phyloP scores from a whole-genome alignment of 2,797 vertebrate species.

The Falco novaeseelandiae region DNA sequence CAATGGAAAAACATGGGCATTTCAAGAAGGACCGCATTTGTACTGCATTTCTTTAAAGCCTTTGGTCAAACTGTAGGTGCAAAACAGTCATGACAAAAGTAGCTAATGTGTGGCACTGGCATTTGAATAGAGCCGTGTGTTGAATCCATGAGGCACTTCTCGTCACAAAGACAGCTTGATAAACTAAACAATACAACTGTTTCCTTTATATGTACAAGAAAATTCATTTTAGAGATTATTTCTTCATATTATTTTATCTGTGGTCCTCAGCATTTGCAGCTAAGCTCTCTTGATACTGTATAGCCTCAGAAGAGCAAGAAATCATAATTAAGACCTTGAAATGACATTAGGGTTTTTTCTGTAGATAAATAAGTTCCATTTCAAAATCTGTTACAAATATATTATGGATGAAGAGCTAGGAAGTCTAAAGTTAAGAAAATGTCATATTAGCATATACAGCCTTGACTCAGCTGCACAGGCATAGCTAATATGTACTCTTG shows the following conservation, averaged over 20 bases:
- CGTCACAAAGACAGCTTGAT: not conserved
- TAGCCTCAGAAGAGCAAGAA: not conserved
- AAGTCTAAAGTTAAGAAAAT: conserved; percentile 48
- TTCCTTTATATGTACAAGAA: not conserved
- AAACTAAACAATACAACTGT: not conserved
- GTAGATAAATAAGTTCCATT: not conserved
- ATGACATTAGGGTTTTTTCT: not conserved
- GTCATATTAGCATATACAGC: conserved; percentile 5
- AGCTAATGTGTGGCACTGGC: not conserved
- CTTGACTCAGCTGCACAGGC: conserved; percentile 7
- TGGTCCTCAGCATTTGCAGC: not conserved
- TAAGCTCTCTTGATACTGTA: not conserved
- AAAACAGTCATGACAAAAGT: not conserved
- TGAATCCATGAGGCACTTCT: not conserved
- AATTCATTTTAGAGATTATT: not conserved
- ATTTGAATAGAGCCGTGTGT: not conserved
- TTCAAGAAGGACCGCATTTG: not conserved
- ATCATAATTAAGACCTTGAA: not conserved
- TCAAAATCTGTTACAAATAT: conserved; percentile 16
- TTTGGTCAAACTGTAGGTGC: not conserved
- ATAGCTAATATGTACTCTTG: not conserved
- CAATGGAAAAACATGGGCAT: not conserved
- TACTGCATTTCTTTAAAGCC: not conserved
- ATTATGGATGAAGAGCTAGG: not conserved
- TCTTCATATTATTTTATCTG: not conserved